Base-by-base conservation (phyloP, 2,888 invertebrate genomes). In the Limnephilus lunatus region DNA sequence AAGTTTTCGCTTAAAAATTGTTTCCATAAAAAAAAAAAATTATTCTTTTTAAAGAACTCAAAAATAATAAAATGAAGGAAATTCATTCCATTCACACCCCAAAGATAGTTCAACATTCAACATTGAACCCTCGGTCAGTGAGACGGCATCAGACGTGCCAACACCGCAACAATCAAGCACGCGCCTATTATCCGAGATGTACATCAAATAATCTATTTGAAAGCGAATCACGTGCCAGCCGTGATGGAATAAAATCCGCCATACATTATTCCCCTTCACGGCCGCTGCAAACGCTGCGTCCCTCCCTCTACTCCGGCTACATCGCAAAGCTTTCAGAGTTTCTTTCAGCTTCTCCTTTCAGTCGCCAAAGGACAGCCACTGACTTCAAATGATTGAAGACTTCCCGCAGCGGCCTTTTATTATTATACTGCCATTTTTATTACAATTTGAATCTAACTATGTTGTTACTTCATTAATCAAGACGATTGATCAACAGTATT, bases 341-440 rank as follows among this genome's bases (percentile, higher is more conserved):
- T 30, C 86, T 86, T 86, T 86, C 44, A 86, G 39, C 19, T 15
- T 88, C 31, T 53, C 35, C 81, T 89, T 81, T 89, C 89, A 80
- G 39, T 81, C 30, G 19, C 81, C 81, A 89, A 35, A 89, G 39
- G 89, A 89, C 89, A 89, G 81, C 89, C 19, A n/a, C 48, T 81
- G 89, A 89, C 89, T 89, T 35, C 81, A 35, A 89, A 89, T 89
- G 81, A 89, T 89, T 89, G 89, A 89, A 81, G 80, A 89, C 39
- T 39, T 81, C 12, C 25, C 32, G 39, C 68, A 25, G 68, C 68
- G n/a, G n/a, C 9, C 14, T 25, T 53, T 19, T 25, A 15, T 32
- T 31, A 82, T 82, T 68, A 68, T 9, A 68, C 68, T 9, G n/a
- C 25, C 68, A n/a, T 68, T 68, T 68, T 68, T 68, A n/a, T n/a